phyloP scores from a whole-genome alignment of 2,888 invertebrate species.

The Cybosia mesomella region DNA sequence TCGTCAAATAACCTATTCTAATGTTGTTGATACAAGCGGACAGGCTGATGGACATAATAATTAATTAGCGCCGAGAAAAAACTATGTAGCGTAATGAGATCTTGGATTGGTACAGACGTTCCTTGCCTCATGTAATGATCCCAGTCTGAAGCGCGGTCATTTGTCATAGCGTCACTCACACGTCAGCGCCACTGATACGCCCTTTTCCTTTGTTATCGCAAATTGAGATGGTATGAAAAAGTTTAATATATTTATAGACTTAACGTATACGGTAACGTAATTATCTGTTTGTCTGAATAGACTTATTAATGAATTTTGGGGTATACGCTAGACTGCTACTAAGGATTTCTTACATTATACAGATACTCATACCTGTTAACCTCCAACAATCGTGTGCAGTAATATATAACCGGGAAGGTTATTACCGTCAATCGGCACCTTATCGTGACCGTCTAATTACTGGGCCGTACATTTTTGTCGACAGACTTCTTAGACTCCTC shows the following conservation, averaged over 20 bases:
- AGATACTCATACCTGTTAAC: too few species aligned
- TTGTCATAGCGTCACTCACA: conserved; percentile 79
- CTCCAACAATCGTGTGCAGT: too few species aligned
- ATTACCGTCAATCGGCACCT: not conserved
- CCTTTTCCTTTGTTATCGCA: conserved; percentile 72
- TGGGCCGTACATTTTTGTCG: not conserved
- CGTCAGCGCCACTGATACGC: conserved; percentile 76
- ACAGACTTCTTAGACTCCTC: not conserved
- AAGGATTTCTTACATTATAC: too few species aligned
- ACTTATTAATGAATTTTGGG: not conserved
- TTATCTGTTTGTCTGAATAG: not conserved
- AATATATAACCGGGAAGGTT: too few species aligned
- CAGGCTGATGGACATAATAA: conserved; percentile 55
- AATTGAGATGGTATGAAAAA: conserved; percentile 50
- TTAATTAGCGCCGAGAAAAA: conserved; percentile 53
- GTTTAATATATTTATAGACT: conserved; percentile 26
- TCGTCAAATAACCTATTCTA: conserved; percentile 49
- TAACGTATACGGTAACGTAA: conserved; percentile 19
- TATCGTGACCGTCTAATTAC: not conserved
- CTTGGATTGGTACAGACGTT: conserved; percentile 36
- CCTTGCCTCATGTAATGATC: conserved; percentile 54
- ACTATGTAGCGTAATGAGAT: conserved; percentile 48
- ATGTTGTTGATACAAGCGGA: conserved; percentile 56
- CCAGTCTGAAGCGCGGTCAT: conserved; percentile 66
- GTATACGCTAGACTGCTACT: not conserved